Base-by-base conservation (phyloP, 2,113 vertebrate species). In the Scomber japonicus region DNA sequence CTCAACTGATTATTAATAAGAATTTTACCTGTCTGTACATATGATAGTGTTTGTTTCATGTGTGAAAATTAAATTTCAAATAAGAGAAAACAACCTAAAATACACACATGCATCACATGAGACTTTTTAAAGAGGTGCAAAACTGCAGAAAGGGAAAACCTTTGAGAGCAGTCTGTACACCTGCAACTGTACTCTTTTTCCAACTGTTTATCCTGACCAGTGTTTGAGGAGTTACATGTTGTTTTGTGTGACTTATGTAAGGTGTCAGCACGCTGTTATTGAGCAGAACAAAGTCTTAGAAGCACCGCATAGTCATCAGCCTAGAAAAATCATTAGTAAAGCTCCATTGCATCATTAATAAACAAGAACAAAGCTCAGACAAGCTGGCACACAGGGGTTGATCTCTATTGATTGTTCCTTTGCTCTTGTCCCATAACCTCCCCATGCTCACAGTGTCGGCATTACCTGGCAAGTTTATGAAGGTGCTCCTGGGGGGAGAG, bases 381-480 rank as follows among this genome's bases (percentile, higher is more conserved):
- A 61, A 57, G 81, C 80, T 79, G 70, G 63, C 83, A 71, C 72
- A 72, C 59, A 40, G 46, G 12, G 31, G 55, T 45, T 77, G 74
- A 86, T 75, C 71, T 45, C 2, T 88, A 78, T 83, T 71, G 83
- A 88, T 82, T 90, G 75, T 88, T 86, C 68, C 79, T 16, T 5
- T 17, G 0, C 71, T 80, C 11, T 3, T 48, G 75, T 69, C 49
- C 74, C 48, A 44, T 77, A 74, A 61, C 63, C 71, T 75, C 60
- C 5, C 53, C n/a, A 51, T 16, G 16, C 40, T 70, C 0, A 4
- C 40, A 62, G 19, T 57, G 53, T 80, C 14, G 9, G 55, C 56
- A 45, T 93, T 92, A 96, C 96, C 96, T 95, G 87, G 93, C 65
- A 96, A 73, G 82, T 90, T 94, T 71, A 96, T 94, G 69, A 95